Evolutionary conservation across 2,888 invertebrate genomes (phyloP).

Genomic region (Leptinotarsa haldemani): DNA sequence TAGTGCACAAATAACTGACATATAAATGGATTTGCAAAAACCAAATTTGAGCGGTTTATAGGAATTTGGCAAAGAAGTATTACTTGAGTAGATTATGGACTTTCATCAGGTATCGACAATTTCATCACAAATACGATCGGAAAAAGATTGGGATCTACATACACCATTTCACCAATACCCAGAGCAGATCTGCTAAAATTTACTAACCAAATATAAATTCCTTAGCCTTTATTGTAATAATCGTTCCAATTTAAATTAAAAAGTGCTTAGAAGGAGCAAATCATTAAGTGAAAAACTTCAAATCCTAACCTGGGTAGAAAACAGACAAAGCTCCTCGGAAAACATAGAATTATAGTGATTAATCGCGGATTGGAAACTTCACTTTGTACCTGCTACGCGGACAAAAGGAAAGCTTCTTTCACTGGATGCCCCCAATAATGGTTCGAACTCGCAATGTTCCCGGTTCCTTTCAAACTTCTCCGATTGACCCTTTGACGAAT

Average conservation of each 20-base stretch:
- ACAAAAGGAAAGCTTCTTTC: conserved; percentile 42
- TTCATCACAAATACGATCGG: no score
- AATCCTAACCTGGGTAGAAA: conserved; percentile 32
- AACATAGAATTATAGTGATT: conserved; percentile 45
- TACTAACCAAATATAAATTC: no score
- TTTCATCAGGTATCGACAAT: no score
- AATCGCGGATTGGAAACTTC: conserved; percentile 43
- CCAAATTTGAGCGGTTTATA: no score
- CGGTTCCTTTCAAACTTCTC: conserved; percentile 40
- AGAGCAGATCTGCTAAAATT: no score
- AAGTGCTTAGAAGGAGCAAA: not conserved
- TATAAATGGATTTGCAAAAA: no score
- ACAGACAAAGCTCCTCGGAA: conserved; percentile 28
- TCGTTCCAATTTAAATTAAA: not conserved
- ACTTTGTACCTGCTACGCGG: conserved; percentile 45
- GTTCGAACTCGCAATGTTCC: conserved; percentile 43
- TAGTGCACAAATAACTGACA: no score
- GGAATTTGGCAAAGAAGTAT: no score
- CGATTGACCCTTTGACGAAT: conserved; percentile 41
- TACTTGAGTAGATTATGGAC: no score
- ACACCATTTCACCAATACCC: no score
- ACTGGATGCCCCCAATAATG: conserved; percentile 47
- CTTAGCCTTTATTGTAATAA: no score
- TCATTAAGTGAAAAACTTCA: not conserved
- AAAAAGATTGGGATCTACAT: no score